Evolutionary conservation across 2,113 vertebrate species (phyloP).

Genomic region (Monopterus albus): DNA sequence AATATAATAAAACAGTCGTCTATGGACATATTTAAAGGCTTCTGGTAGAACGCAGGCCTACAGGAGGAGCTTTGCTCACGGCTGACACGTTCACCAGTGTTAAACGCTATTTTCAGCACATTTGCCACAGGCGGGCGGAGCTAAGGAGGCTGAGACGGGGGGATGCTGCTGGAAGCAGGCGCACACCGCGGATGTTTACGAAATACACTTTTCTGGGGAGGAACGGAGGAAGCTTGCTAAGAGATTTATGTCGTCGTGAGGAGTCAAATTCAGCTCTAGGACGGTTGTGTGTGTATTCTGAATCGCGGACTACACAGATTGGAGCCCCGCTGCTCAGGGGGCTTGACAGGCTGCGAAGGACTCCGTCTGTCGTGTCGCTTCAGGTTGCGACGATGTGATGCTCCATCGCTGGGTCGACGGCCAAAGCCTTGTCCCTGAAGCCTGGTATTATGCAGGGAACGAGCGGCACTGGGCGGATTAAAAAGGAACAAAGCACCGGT

Average conservation of each 20-base stretch:
- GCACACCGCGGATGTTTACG: constrained; percentile 61
- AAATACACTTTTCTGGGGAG: constrained; percentile 1
- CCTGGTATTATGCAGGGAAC: constrained; percentile 77
- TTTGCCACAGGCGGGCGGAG: constrained; percentile 68
- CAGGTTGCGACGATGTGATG: constrained; percentile 59
- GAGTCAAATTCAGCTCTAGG: not conserved
- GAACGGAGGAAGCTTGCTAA: not conserved
- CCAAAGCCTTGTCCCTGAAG: constrained; percentile 42
- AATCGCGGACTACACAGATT: not conserved
- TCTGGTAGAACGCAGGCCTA: not conserved
- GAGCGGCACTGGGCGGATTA: constrained; percentile 48
- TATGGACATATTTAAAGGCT: not conserved
- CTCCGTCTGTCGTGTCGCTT: constrained; percentile 44
- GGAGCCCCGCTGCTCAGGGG: not conserved
- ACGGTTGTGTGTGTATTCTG: not conserved
- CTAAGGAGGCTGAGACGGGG: constrained; percentile 56
- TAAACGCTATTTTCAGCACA: constrained; percentile 59
- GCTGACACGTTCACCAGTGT: constrained; percentile 12
- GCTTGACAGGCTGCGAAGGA: constrained; percentile 10
- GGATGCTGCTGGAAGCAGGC: constrained; percentile 77
- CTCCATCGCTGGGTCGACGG: constrained; percentile 50
- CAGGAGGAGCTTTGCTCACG: constrained; percentile 24
- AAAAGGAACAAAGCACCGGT: constrained; percentile 74
- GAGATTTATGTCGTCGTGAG: not conserved
- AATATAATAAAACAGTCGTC: too few relatives aligned